Base-by-base conservation (phyloP, 2,888 invertebrate genomes). In the Miltochrista miniata region DNA sequence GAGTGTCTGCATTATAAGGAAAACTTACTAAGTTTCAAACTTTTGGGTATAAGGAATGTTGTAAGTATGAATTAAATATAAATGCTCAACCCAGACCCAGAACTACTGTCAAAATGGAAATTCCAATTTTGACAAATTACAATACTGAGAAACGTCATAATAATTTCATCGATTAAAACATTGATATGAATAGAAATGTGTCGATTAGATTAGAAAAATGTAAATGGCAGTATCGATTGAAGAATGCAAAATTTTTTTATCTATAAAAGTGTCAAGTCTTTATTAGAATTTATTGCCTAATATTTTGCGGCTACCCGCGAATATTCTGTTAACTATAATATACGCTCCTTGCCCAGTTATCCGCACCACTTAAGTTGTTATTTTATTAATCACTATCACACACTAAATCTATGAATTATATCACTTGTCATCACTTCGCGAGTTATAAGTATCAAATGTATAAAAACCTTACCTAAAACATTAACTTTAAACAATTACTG, bases 371-470 rank as follows among this genome's bases (percentile, higher is more conserved):
- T 57, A 51, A 51, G 55, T 57, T 66, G 61, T 61, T 74, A 65
- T 72, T 34, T 53, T 45, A 68, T 74, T 81, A 75, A 63, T 44
- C 72, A 77, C 79, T 84, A 87, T 85, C 86, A 87, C 87, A 74
- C 84, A 78, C 81, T 90, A 87, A 73, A 64, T 73, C 81, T 87
- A 84, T 76, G 75, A 77, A 74, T 81, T 90, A 90, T 91, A 90
- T 91, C 90, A 90, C 90, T 85, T 91, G 80, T 83, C 85, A 90
- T 90, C 90, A 90, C 89, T 82, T 88, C 85, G 87, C 86, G 87
- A 87, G 84, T 90, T 83, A 81, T 87, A 88, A 86, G 89, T 91
- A 90, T 90, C 90, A 90, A 91, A 90, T 89, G 90, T 91, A 90
- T 90, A 87, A 90, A 88, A 45, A 87, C 79, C 84, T 90, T 85